Percentiles rank a stretch among this genome's conserved stretches.
Evolutionary conservation across 2,797 vertebrate species (phyloP).

Genomic region (Thaleichthys pacificus): DNA sequence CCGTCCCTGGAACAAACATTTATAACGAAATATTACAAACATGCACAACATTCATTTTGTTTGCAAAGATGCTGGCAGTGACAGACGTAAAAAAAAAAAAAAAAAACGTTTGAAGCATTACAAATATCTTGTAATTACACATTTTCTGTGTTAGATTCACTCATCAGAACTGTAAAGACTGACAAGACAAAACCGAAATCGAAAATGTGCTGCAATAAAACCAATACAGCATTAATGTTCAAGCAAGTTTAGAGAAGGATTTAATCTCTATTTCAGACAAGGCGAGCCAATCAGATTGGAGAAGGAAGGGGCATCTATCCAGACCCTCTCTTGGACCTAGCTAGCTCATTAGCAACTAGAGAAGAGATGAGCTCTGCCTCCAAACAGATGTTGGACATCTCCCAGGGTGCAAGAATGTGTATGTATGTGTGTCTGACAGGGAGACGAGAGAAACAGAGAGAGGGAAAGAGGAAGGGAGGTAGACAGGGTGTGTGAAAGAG

Average conservation of each 20-base stretch:
- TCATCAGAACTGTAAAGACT: background rate
- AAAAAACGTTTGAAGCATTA: background rate
- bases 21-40: background rate
- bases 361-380: conserved; percentile 44
- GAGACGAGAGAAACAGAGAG: background rate
- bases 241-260: background rate
- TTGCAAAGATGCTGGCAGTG: background rate
- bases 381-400: conserved; percentile 57
- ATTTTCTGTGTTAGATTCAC: too few species aligned
- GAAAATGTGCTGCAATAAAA: too few species aligned
- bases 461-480: background rate
- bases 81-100: background rate
- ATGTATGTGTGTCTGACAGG: conserved; percentile 22
- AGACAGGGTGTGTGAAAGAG: conserved; percentile 5
- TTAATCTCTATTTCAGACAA: conserved; percentile 2
- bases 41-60: background rate
- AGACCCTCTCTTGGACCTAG: conserved; percentile 53
- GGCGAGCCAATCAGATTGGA: conserved; percentile 43
- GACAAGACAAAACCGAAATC: background rate
- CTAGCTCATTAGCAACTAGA: conserved; percentile 60
- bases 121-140: too few species aligned
- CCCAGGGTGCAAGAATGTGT: conserved; percentile 26
- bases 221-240: background rate
- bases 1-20: conserved; percentile 68
- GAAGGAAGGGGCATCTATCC: conserved; percentile 36